A percentile compares a stretch with the other conserved stretches of the same genome.
Conservation (phyloP, 2,797 vertebrate genomes). For the Spinibarbus caldwelli region DNA sequence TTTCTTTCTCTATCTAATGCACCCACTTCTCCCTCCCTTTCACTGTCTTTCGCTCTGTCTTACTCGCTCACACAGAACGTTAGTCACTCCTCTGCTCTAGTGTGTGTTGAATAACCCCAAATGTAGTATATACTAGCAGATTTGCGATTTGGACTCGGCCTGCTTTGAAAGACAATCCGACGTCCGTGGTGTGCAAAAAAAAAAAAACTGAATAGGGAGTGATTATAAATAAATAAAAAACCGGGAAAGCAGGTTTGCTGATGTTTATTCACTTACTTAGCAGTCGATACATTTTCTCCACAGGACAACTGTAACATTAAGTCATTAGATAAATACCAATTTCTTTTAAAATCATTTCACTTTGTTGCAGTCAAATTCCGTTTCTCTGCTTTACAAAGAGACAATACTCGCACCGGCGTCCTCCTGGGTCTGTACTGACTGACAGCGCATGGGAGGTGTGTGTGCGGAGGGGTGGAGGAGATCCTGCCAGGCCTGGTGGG, state of each 20-base stretch:
- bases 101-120: conserved; percentile 43
- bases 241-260: neutral
- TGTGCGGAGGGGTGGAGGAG: conserved; percentile 67
- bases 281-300: conserved; percentile 4
- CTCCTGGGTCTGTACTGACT: conserved; percentile 45
- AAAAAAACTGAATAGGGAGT: neutral
- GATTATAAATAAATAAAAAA: conserved; percentile 21
- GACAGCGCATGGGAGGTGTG: conserved; percentile 46
- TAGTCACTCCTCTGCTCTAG: conserved; percentile 47
- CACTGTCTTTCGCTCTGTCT: conserved; percentile 32
- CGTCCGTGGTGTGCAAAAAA: neutral
- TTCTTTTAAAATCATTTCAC: neutral
- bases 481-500: conserved; percentile 58
- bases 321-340: conserved; percentile 25
- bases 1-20: conserved; percentile 50
- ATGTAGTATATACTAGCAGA: conserved; percentile 52
- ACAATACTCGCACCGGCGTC: neutral
- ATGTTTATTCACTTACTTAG: conserved; percentile 23
- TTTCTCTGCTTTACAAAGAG: conserved; percentile 27
- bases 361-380: conserved; percentile 27
- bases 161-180: conserved; percentile 38
- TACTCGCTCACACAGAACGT: conserved; percentile 35
- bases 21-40: conserved; percentile 46
- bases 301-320: conserved; percentile 12
- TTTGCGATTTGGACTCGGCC: conserved; percentile 1